Evolutionary conservation across 2,888 invertebrate genomes (phyloP), one percentile per base, ranked within the genome.

Genomic region (Pocota personata): DNA sequence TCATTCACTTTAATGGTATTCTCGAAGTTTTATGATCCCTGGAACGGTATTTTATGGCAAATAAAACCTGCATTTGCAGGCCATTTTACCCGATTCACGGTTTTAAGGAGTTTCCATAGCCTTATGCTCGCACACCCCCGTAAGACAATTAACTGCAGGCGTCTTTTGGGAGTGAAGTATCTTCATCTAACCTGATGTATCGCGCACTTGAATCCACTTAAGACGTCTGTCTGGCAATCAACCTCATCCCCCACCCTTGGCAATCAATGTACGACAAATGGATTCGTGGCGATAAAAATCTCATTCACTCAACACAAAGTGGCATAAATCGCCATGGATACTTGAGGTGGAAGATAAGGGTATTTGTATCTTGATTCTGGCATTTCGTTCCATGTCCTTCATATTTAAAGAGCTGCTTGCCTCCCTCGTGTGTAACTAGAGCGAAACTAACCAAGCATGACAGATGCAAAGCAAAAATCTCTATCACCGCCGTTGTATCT

Each of bases 191-290:
- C 55, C 73, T 79, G 55, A 83, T 73, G 62, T 64, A 79, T 64
- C 48, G 64, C 62, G 43, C 46, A 75, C 84, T 84, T 84, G 84
- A 84, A 84, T 64, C 46, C 79, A 79, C 84, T 79, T 79, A 75
- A 75, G 75, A 50, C 37, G 64, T 72, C 71, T 73, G 64, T 72
- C 71, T 73, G 78, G 73, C 37, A 69, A 66, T 78, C 79, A 73
- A 19, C 37, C 21, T 7, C 40, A 52, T 43, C 40, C 30, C 21
- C 35, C 40, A 24, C 48, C 27, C 6, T n/a, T 40, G 30, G 50
- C 64, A 75, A 84, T 79, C 79, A 79, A 79, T 84, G 77, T 67
- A 48, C 79, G 64, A 84, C 79, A 84, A 84, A 84, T 84, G 84
- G 84, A 84, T 64, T 79, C 48, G 48, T 64, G 57, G 57, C 64